Conservation (phyloP, 2,113 vertebrate genomes). For the Ameiurus melas region DNA sequence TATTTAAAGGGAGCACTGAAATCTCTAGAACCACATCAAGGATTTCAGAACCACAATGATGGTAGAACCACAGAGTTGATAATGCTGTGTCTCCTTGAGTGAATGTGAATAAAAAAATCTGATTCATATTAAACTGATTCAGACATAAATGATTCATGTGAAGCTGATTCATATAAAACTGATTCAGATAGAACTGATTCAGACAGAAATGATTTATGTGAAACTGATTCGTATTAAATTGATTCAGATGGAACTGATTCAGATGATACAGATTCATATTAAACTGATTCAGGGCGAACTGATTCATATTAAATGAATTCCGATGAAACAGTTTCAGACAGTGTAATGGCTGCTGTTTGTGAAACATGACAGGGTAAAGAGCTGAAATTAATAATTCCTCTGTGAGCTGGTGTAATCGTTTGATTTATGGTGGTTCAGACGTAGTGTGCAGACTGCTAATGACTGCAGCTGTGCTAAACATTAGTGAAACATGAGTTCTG, state of each 20-base stretch:
- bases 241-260: neutral
- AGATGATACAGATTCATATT: too few relatives aligned
- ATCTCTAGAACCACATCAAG: neutral
- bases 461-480: slow-evolving; percentile 15
- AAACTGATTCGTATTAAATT: too few relatives aligned
- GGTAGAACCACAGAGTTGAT: neutral
- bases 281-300: neutral
- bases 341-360: neutral
- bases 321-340: neutral
- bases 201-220: too few relatives aligned
- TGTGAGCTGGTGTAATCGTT: neutral
- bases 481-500: neutral
- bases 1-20: neutral
- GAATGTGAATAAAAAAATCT: neutral
- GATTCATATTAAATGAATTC: neutral
- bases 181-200: neutral
- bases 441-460: neutral
- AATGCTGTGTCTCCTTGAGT: neutral
- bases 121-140: neutral
- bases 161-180: neutral
- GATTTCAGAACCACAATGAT: neutral
- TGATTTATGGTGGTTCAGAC: slow-evolving; percentile 10
- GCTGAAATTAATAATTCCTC: slow-evolving; percentile 20
- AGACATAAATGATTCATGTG: neutral
- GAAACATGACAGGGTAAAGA: neutral